Conservation (phyloP, 2,888 invertebrate genomes). For the Pristionchus maxplancki region DNA sequence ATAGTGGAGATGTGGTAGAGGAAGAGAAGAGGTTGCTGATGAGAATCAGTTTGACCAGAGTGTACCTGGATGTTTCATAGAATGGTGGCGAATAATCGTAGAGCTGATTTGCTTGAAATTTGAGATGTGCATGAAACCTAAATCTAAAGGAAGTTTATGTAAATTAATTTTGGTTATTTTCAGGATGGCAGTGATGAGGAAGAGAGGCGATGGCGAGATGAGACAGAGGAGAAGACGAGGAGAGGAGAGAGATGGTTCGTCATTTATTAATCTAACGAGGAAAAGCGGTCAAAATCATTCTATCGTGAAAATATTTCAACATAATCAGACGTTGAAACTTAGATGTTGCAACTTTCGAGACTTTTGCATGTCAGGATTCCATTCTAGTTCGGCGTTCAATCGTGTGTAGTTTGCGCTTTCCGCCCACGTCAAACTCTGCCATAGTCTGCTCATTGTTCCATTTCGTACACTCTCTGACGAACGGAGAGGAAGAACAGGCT, state of each 20-base stretch:
- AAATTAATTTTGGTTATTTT: not conserved
- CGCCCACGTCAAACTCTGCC: not conserved
- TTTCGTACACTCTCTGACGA: not conserved
- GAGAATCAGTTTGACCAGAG: no score
- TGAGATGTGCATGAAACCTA: not conserved
- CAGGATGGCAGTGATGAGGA: slow-evolving; percentile 3
- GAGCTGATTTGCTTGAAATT: no score
- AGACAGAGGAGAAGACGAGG: not conserved
- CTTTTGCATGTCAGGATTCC: no score
- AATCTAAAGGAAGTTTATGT: not conserved
- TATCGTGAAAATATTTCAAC: not conserved
- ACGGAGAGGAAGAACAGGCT: not conserved
- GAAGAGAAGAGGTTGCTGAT: no score
- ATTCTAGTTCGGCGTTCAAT: not conserved
- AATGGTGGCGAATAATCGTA: no score
- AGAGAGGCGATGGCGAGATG: slow-evolving; percentile 9
- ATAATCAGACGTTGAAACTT: not conserved
- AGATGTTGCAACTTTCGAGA: not conserved
- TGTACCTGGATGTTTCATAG: no score
- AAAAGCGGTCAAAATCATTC: no score
- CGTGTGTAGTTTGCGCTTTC: not conserved
- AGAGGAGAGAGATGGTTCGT: not conserved
- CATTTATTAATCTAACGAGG: not conserved
- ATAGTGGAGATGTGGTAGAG: no score
- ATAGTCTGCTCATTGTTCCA: not conserved